Percentiles rank a stretch among this genome's conserved stretches.
Evolutionary conservation across 64 coral and sea anemone species (phyloP).

Genomic region (Dendrophyllia cribrosa): DNA sequence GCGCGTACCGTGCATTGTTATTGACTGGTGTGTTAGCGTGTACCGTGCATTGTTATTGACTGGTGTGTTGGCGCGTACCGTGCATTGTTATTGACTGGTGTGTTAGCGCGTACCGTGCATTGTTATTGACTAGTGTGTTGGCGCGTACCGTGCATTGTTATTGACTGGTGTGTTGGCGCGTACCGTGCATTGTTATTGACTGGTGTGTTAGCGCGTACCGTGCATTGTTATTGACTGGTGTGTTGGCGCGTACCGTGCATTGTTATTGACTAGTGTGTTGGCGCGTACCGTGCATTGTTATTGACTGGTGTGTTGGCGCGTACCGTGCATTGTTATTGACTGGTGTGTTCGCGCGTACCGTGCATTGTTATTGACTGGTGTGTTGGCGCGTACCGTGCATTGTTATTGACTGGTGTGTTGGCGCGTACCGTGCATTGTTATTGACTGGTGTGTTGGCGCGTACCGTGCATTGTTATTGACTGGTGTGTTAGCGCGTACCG

Average conservation of each 20-base stretch:
- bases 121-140: too few relatives aligned
- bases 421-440: slow-evolving; percentile 55
- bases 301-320: too few relatives aligned
- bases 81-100: too few relatives aligned
- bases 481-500: too few relatives aligned
- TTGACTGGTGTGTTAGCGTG: too few relatives aligned
- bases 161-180: too few relatives aligned
- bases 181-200: slow-evolving; percentile 75
- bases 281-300: slow-evolving; percentile 55
- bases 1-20: slow-evolving; percentile 55
- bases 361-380: too few relatives aligned
- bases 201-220: slow-evolving; percentile 33
- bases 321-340: slow-evolving; percentile 75
- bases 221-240: too few relatives aligned
- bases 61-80: slow-evolving; percentile 40
- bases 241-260: slow-evolving; percentile 43
- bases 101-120: slow-evolving; percentile 38
- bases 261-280: too few relatives aligned
- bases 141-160: slow-evolving; percentile 55
- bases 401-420: too few relatives aligned
- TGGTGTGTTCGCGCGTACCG: slow-evolving; percentile 31
- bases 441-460: too few relatives aligned
- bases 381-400: slow-evolving; percentile 43
- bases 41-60: slow-evolving; percentile 75
- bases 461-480: slow-evolving; percentile 55